Conservation (phyloP, 1,140 invertebrate species). For the Temnothorax longispinosus region DNA sequence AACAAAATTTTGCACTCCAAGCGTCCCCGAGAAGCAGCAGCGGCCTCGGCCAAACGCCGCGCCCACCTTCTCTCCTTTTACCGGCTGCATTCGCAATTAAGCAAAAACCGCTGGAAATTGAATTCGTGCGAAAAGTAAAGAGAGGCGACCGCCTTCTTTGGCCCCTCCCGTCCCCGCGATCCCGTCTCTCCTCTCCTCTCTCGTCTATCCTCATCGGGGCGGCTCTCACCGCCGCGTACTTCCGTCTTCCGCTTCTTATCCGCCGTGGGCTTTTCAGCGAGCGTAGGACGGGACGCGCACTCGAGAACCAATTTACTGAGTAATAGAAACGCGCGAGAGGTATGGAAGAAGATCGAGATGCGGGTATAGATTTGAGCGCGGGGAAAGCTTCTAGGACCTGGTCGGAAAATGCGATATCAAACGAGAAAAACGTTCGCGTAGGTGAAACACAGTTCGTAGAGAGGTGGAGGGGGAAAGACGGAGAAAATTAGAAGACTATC, state of each 20-base stretch:
- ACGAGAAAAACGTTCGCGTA: slow-evolving; percentile 13
- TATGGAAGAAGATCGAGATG: slow-evolving; percentile 11
- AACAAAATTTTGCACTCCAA: slow-evolving; percentile 30
- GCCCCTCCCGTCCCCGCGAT: not conserved
- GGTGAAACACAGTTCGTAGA: slow-evolving; percentile 38
- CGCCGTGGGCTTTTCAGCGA: slow-evolving; percentile 27
- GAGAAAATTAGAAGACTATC: slow-evolving; percentile 22
- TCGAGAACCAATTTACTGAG: slow-evolving; percentile 68
- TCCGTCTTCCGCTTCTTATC: slow-evolving; percentile 41
- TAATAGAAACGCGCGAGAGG: slow-evolving; percentile 63
- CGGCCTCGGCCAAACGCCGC: slow-evolving; percentile 9
- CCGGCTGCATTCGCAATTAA: slow-evolving; percentile 72
- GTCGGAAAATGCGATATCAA: slow-evolving; percentile 67
- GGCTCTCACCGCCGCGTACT: not conserved
- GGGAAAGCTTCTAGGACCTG: not conserved
- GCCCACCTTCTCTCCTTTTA: slow-evolving; percentile 23
- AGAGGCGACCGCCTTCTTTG: slow-evolving; percentile 60
- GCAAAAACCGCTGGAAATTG: slow-evolving; percentile 77
- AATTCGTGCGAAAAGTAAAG: slow-evolving; percentile 76
- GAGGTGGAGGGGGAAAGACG: not conserved
- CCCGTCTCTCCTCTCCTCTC: slow-evolving; percentile 6
- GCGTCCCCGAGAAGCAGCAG: not conserved
- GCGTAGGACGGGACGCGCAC: slow-evolving; percentile 21
- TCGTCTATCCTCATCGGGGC: slow-evolving; percentile 18
- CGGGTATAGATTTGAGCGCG: slow-evolving; percentile 23